Base-by-base conservation (phyloP, 2,888 invertebrate genomes). In the Caprella mutica region DNA sequence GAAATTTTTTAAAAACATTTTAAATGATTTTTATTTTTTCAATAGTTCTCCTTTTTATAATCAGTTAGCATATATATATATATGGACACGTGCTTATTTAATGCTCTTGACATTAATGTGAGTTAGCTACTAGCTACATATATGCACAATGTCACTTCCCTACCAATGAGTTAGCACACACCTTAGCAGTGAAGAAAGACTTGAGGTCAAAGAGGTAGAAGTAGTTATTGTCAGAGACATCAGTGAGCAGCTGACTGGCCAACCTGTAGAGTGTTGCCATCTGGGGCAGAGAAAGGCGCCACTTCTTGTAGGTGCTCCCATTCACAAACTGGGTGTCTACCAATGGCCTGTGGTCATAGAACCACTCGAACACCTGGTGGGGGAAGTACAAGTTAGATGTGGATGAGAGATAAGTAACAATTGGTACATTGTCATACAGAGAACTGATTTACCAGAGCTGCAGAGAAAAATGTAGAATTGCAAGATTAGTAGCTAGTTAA, bases 121-220 rank as follows among this genome's bases (percentile, higher is more conserved):
- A 12, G 14, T 35, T 12, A 12, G 14, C 14, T 12, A 12, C 12
- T 35, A 35, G 12, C 12, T 35, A 35, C 14, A 35, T 35, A 35
- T 35, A 35, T 35, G 14, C 14, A 35, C 35, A 35, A 35, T 12
- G 35, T 12, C n/a, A 12, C n/a, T 35, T n/a, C 12, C 9, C 9
- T 12, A 35, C 35, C 9, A 35, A 35, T 35, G 14, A 35, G 14
- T 35, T n/a, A n/a, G n/a, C 26, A 52, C 50, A 33, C 21, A 64
- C 64, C 74, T 99, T 99, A 0, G 98, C 98, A 1, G 98, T 99
- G 74, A 98, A 99, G 75, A 99, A 99, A 69, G 97, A 97, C 75
- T 98, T 97, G 17, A 94, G 85, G 74, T 99, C 98, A 74, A 99
- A 99, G 3, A 99, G 78, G 72, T 99, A 98, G 76, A 97, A 99